Conservation (phyloP, 2,113 vertebrate genomes). For the Tragulus kanchil region DNA sequence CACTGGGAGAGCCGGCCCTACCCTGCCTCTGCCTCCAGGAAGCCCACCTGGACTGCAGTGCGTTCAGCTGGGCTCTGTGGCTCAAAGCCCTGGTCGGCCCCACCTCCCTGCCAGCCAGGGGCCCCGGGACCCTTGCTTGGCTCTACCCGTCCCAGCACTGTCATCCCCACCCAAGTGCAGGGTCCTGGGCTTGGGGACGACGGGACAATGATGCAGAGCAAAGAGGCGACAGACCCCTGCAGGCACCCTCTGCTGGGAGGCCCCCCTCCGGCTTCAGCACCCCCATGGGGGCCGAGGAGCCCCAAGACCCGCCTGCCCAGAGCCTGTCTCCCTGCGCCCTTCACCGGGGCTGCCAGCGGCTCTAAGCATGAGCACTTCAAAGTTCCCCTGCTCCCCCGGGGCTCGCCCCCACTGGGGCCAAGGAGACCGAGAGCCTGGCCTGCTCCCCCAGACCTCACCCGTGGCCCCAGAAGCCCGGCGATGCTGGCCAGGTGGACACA, state of each 20-base stretch:
- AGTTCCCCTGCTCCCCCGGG: fast-evolving
- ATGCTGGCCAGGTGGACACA: fast-evolving
- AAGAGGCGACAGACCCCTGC: not conserved
- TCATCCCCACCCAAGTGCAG: not conserved
- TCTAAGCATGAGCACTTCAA: fast-evolving
- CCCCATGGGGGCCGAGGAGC: too few species aligned
- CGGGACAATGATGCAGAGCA: too few species aligned
- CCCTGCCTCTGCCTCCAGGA: not conserved
- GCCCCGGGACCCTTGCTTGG: not conserved
- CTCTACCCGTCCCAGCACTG: fast-evolving
- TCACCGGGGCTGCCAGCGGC: fast-evolving
- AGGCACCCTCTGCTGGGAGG: too few species aligned
- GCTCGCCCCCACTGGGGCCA: fast-evolving
- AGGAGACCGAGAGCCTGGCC: not conserved
- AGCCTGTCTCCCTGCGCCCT: not conserved
- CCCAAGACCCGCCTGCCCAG: too few species aligned
- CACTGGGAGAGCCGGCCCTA: not conserved
- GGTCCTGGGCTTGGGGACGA: not conserved
- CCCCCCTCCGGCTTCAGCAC: too few species aligned
- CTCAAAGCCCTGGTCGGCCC: too few species aligned
- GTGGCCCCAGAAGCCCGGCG: fast-evolving
- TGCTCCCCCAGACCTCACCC: not conserved
- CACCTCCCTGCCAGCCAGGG: not conserved
- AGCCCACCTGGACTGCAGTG: not conserved
- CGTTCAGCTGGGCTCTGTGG: fast-evolving